phyloP scores from a whole-genome alignment of 2,888 invertebrate species.

The Drosophila anomalata region DNA sequence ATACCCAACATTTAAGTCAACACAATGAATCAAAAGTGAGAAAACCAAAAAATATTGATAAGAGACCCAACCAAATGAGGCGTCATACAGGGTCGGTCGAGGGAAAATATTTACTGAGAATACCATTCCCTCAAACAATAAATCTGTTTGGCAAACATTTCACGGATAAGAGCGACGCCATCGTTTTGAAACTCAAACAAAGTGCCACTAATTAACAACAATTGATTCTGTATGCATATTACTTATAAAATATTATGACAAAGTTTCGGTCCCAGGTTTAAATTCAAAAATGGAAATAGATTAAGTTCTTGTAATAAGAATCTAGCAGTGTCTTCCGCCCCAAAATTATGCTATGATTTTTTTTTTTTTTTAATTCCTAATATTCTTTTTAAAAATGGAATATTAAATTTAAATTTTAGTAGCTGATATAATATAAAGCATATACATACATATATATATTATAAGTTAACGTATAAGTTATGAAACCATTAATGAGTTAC shows the following conservation, averaged over 20 bases:
- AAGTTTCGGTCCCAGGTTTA: too few relatives aligned
- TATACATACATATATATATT: too few relatives aligned
- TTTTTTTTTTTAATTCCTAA: too few relatives aligned
- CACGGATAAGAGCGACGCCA: constrained; percentile 39
- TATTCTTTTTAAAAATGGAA: not conserved
- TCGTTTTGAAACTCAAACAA: not conserved
- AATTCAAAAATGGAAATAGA: too few relatives aligned
- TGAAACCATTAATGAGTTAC: too few relatives aligned
- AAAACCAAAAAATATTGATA: constrained; percentile 46
- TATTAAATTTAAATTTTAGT: not conserved
- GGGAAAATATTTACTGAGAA: constrained; percentile 49
- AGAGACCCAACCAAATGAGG: constrained; percentile 24
- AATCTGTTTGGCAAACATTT: constrained; percentile 61
- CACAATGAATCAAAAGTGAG: not conserved
- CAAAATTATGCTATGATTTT: constrained; percentile 10
- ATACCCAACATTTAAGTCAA: constrained; percentile 13
- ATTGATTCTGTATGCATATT: not conserved
- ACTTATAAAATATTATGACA: not conserved
- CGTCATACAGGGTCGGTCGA: constrained; percentile 15
- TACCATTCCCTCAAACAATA: constrained; percentile 53
- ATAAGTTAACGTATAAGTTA: too few relatives aligned
- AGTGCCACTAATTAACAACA: not conserved
- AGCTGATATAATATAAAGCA: not conserved
- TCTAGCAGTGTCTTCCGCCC: not conserved
- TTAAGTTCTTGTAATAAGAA: too few relatives aligned